phyloP scores from a whole-genome alignment of 1,140 invertebrate species.

The Whitmania pigra region DNA sequence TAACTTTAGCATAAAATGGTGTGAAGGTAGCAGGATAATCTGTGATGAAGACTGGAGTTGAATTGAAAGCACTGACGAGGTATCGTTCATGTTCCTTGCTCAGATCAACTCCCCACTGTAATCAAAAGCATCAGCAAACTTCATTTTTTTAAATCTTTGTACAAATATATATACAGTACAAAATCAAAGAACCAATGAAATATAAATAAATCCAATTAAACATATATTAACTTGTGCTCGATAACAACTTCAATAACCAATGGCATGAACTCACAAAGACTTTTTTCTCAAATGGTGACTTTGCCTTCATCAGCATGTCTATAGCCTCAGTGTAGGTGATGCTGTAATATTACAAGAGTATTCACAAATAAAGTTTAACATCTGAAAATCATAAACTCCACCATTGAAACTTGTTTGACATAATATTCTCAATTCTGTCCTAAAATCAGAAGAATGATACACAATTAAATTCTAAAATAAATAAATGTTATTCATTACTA shows the following conservation, averaged over 20 bases:
- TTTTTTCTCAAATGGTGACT: slow-evolving; percentile 3
- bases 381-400: background rate
- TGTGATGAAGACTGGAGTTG: slow-evolving; percentile 70
- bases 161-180: too few relatives aligned
- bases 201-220: too few relatives aligned
- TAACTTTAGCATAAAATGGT: slow-evolving; percentile 83
- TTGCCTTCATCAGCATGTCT: background rate
- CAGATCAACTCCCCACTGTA: slow-evolving; percentile 49
- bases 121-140: background rate
- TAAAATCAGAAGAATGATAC: too few relatives aligned
- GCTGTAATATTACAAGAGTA: background rate
- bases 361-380: background rate
- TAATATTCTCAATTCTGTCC: too few relatives aligned
- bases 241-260: background rate
- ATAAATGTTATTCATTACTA: too few relatives aligned
- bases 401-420: background rate
- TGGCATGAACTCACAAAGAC: slow-evolving; percentile 4
- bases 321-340: slow-evolving; percentile 12
- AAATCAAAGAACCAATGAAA: too few relatives aligned
- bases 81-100: slow-evolving; percentile 79
- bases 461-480: too few relatives aligned
- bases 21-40: slow-evolving; percentile 74
- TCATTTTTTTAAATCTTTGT: too few relatives aligned
- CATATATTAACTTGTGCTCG: too few relatives aligned
- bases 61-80: slow-evolving; percentile 59